Evolutionary conservation across 2,113 vertebrate genomes (phyloP).

Genomic region (Motacilla alba): DNA sequence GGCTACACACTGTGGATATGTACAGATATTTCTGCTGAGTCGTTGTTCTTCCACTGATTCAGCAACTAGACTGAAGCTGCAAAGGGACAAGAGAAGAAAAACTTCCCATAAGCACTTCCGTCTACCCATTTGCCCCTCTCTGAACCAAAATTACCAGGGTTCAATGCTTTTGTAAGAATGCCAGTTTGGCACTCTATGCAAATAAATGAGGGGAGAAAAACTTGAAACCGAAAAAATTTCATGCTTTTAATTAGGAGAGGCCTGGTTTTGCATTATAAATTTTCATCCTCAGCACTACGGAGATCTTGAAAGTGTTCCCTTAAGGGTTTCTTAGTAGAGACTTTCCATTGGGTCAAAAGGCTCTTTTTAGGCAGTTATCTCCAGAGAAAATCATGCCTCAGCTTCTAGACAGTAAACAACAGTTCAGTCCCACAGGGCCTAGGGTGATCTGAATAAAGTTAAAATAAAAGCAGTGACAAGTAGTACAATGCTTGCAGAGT

Average conservation of each 20-base stretch:
- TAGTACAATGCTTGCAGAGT: not conserved
- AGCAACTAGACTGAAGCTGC: not conserved
- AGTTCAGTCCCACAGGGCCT: not conserved
- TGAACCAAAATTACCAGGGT: not conserved
- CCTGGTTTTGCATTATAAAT: not conserved
- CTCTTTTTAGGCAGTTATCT: not conserved
- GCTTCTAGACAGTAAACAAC: not conserved
- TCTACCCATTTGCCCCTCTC: not conserved
- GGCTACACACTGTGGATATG: not conserved
- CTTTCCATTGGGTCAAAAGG: not conserved
- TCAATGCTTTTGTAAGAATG: not conserved
- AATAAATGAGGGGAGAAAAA: not conserved
- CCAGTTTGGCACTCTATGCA: not conserved
- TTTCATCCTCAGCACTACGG: not conserved
- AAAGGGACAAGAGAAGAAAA: not conserved
- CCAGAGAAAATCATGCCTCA: not conserved
- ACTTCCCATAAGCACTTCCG: not conserved
- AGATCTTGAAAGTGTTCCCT: not conserved
- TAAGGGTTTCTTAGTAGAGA: not conserved
- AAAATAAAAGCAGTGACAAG: not conserved
- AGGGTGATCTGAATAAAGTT: not conserved
- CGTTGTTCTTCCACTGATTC: not conserved
- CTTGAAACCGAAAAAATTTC: not conserved
- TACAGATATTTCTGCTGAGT: slow-evolving; percentile 7
- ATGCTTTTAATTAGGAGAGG: not conserved